Evolutionary conservation across 2,113 vertebrate genomes (phyloP).

Genomic region (Sylvicapra grimmia): DNA sequence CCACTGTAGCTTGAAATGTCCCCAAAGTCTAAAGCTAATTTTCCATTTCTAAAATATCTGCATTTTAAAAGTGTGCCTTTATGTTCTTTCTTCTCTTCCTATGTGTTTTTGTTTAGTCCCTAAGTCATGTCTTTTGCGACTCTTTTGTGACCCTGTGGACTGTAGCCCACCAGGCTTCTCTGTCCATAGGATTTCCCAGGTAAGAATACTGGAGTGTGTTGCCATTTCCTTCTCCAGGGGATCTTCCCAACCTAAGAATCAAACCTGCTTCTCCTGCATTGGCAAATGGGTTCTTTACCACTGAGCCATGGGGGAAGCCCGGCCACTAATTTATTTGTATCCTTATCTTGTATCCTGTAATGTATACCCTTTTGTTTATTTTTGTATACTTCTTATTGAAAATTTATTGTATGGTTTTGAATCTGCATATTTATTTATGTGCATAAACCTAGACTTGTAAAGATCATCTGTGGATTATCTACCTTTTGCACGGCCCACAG

Average conservation of each 20-base stretch:
- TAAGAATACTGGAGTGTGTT: not conserved
- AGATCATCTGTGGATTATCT: not conserved
- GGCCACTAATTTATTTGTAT: not conserved
- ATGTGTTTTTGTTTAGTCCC: not conserved
- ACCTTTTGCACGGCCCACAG: not conserved
- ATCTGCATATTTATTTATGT: not conserved
- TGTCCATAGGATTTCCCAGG: not conserved
- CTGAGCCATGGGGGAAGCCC: not conserved
- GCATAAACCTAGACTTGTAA: not conserved
- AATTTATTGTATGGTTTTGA: not conserved
- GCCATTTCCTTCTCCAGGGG: not conserved
- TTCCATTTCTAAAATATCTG: conserved; percentile 30
- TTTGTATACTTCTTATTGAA: not conserved
- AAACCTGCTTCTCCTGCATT: not conserved
- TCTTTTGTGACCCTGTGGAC: not conserved
- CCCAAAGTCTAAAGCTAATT: not conserved
- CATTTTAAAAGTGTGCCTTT: not conserved
- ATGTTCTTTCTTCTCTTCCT: not conserved
- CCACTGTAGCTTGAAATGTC: not conserved
- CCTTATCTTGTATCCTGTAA: not conserved
- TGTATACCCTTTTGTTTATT: not conserved
- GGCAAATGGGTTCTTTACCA: not conserved
- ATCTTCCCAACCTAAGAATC: not conserved
- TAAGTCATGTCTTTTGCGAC: not conserved
- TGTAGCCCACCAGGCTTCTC: not conserved